Evolutionary conservation across 2,113 vertebrate species (phyloP).

Genomic region (Ammodytes dubius): DNA sequence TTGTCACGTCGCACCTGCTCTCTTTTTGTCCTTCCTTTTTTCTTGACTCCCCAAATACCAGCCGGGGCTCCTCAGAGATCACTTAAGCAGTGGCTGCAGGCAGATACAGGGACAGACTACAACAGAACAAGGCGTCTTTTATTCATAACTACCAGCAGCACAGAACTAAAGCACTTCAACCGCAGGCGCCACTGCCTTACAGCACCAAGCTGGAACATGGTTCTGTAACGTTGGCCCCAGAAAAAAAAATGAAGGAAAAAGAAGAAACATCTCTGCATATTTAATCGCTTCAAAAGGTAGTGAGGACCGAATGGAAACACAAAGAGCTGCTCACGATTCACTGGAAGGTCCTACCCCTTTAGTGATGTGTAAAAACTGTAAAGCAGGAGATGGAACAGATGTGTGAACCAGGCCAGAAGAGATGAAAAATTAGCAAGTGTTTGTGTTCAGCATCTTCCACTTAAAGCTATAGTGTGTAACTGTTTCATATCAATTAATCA

Average conservation of each 20-base stretch:
- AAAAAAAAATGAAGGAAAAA: background rate
- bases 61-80: slow-evolving; percentile 48
- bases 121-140: slow-evolving; percentile 62
- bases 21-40: background rate
- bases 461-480: background rate
- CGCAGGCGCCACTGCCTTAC: slow-evolving; percentile 32
- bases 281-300: slow-evolving; percentile 28
- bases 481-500: too few relatives aligned
- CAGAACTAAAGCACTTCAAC: slow-evolving; percentile 45
- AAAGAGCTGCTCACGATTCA: slow-evolving; percentile 23
- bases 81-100: slow-evolving; percentile 54
- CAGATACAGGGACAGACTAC: slow-evolving; percentile 55
- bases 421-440: background rate
- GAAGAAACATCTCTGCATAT: slow-evolving; percentile 48
- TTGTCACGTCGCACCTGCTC: slow-evolving; percentile 15
- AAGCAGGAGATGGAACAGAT: background rate
- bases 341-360: background rate
- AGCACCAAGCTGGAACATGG: slow-evolving; percentile 22
- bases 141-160: slow-evolving; percentile 67
- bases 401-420: background rate
- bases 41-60: slow-evolving; percentile 42
- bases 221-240: background rate
- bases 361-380: background rate
- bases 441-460: background rate
- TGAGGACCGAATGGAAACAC: slow-evolving; percentile 7